phyloP scores from a whole-genome alignment of 2,888 invertebrate genomes.

The Sepiola atlantica region DNA sequence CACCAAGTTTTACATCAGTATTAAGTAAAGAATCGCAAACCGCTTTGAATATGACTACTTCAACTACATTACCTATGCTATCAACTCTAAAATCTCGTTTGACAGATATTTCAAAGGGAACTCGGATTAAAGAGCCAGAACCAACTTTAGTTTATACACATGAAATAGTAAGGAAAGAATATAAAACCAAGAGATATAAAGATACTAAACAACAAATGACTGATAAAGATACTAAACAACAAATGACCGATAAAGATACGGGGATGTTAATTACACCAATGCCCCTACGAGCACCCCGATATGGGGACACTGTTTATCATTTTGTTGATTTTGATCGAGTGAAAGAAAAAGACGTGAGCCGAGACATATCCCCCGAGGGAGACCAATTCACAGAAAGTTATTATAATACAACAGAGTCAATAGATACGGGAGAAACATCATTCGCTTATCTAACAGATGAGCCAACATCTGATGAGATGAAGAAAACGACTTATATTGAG shows the following conservation, averaged over 20 bases:
- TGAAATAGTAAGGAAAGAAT: not conserved
- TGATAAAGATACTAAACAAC: not conserved
- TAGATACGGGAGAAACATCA: not conserved
- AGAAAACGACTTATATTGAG: not conserved
- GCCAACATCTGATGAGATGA: not conserved
- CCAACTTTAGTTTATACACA: not conserved
- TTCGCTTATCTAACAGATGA: not conserved
- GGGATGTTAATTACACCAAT: slow-evolving; percentile 36
- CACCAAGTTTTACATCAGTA: not conserved
- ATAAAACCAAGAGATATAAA: not conserved
- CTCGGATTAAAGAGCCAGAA: not conserved
- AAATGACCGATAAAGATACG: slow-evolving; percentile 32
- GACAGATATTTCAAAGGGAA: not conserved
- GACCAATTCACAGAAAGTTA: not conserved
- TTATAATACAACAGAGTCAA: not conserved
- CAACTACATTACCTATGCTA: not conserved
- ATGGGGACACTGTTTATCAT: not conserved
- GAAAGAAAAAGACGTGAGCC: not conserved
- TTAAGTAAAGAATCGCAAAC: not conserved
- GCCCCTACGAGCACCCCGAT: slow-evolving; percentile 2
- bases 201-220: too few species aligned
- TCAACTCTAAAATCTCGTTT: not conserved
- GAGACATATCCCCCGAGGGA: not conserved
- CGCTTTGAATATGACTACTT: not conserved
- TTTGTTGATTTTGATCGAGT: not conserved